Evolutionary conservation across 1,140 invertebrate species (phyloP).

Genomic region (Ephestia elutella): DNA sequence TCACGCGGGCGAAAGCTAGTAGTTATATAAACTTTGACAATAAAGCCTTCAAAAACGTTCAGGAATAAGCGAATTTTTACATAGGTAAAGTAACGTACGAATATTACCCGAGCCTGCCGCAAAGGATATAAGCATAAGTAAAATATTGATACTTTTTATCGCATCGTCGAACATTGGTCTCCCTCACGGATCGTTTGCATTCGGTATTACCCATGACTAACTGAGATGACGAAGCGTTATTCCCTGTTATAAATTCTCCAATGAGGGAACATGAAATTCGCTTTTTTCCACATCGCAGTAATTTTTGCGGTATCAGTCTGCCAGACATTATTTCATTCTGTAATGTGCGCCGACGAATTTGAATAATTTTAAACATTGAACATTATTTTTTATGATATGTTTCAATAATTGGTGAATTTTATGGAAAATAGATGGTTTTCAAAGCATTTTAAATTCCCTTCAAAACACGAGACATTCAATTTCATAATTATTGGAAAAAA

Average conservation of each 20-base stretch:
- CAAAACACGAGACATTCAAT: too few relatives aligned
- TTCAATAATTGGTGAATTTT: too few relatives aligned
- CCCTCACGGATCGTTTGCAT: slow-evolving; percentile 14
- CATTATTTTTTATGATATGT: neutral
- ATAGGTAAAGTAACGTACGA: too few relatives aligned
- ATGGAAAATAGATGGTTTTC: too few relatives aligned
- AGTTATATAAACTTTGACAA: too few relatives aligned
- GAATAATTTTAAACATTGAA: neutral
- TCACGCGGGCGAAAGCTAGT: too few relatives aligned
- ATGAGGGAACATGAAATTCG: neutral
- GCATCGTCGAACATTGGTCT: neutral
- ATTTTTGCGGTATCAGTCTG: slow-evolving; percentile 1
- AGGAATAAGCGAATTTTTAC: too few relatives aligned
- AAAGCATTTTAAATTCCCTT: too few relatives aligned
- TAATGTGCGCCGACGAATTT: neutral
- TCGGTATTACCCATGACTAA: slow-evolving; percentile 13
- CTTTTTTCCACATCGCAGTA: neutral
- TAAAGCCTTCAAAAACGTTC: too few relatives aligned
- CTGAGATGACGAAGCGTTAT: slow-evolving; percentile 11
- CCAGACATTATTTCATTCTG: neutral
- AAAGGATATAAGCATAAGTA: neutral
- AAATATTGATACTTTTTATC: neutral
- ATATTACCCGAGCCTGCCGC: neutral
- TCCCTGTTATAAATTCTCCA: slow-evolving; percentile 1
- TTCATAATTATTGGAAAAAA: too few relatives aligned